These are phyloP conservation scores for Aphidius gifuensis DNA, from an alignment of 1,140 invertebrate species.

Conservation along the genomic window DNA sequence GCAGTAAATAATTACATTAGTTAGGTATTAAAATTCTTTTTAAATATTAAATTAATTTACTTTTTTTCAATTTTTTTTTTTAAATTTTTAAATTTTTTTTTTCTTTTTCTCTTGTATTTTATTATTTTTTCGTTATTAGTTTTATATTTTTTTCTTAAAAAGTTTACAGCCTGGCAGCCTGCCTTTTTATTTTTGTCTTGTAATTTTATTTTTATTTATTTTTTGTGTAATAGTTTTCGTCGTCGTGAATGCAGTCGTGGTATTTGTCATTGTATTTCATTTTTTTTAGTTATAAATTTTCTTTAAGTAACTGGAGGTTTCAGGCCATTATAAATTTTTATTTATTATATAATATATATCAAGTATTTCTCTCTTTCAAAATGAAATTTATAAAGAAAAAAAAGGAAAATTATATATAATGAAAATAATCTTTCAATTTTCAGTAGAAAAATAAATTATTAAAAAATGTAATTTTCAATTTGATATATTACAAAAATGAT, in stretches of 20 bases:
- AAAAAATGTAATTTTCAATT: too few relatives aligned
- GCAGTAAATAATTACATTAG: slow-evolving; percentile 15
- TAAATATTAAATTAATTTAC: slow-evolving; percentile 10
- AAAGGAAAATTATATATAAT: too few relatives aligned
- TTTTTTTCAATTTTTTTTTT: slow-evolving; percentile 3
- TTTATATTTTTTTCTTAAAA: not conserved
- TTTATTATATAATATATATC: too few relatives aligned
- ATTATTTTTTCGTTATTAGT: not conserved
- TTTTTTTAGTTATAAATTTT: slow-evolving; percentile 18
- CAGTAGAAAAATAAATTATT: too few relatives aligned
- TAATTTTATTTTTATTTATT: slow-evolving; percentile 7
- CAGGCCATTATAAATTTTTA: slow-evolving; percentile 24
- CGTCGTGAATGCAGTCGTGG: not conserved
- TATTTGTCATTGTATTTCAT: not conserved
- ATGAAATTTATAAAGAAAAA: too few relatives aligned
- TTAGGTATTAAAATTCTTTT: not conserved
- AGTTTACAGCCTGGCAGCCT: slow-evolving; percentile 47
- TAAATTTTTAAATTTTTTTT: not conserved
- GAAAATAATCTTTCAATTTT: too few relatives aligned
- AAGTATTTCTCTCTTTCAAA: too few relatives aligned
- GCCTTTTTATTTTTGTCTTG: slow-evolving; percentile 17
- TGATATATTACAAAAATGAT: too few relatives aligned
- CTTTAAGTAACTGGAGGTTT: slow-evolving; percentile 12
- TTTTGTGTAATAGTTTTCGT: not conserved
- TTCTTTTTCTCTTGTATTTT: not conserved